A percentile compares a stretch with the other conserved stretches of the same genome.
These are phyloP conservation scores for Heliornis fulica DNA, from an alignment of 2,113 vertebrate species.

Conservation along the genomic window DNA sequence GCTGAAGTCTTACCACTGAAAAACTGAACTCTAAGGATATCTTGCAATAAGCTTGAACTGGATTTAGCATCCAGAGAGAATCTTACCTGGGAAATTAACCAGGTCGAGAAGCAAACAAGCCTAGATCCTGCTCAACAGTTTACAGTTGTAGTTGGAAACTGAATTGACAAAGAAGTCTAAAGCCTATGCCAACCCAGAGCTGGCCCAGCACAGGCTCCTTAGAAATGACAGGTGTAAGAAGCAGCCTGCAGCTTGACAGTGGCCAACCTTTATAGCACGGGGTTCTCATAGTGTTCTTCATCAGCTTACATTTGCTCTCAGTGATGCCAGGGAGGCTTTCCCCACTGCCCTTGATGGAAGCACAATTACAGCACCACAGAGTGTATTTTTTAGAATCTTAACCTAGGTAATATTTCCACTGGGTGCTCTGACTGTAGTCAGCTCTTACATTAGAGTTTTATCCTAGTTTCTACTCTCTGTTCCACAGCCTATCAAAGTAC, in stretches of 20 bases:
- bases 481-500: background rate
- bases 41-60: background rate
- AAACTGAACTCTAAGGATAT: background rate
- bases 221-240: background rate
- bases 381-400: background rate
- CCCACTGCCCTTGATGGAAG: background rate
- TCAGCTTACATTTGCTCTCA: background rate
- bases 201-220: background rate
- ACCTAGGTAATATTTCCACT: background rate
- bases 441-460: background rate
- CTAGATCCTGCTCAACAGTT: background rate
- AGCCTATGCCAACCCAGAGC: background rate
- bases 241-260: background rate
- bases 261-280: background rate
- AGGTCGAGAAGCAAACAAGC: background rate
- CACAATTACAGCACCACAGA: rapidly evolving
- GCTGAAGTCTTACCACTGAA: background rate
- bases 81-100: background rate
- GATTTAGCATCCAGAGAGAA: background rate
- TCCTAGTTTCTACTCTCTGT: background rate
- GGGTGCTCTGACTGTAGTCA: background rate
- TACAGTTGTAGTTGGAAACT: background rate
- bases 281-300: background rate
- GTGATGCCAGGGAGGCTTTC: background rate
- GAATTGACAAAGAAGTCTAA: background rate